Conservation (phyloP, 2,888 invertebrate genomes). For the Diploptera punctata region DNA sequence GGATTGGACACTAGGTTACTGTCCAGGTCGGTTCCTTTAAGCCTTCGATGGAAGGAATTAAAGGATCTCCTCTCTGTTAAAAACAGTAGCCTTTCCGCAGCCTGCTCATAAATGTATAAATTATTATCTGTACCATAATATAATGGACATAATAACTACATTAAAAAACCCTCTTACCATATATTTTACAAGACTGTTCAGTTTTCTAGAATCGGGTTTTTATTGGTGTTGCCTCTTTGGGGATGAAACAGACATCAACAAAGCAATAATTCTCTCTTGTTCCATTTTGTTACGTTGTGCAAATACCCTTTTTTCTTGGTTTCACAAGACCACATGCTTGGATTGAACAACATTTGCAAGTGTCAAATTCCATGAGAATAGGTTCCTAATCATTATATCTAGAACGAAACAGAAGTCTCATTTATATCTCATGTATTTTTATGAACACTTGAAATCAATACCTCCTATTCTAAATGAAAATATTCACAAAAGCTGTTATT, state of each 20-base stretch:
- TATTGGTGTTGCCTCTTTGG: neutral
- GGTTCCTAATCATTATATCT: neutral
- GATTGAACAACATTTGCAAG: neutral
- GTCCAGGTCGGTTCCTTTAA: too few relatives aligned
- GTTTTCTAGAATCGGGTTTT: neutral
- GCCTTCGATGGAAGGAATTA: too few relatives aligned
- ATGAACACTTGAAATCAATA: neutral
- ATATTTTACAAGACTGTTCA: neutral
- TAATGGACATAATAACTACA: neutral
- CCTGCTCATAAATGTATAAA: neutral
- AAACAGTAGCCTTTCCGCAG: neutral
- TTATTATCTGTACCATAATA: neutral
- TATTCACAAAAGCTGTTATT: too few relatives aligned
- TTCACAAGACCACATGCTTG: too few relatives aligned
- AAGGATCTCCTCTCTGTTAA: too few relatives aligned
- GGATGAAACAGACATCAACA: too few relatives aligned
- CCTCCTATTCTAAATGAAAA: too few relatives aligned
- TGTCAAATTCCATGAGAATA: neutral
- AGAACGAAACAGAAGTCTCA: neutral
- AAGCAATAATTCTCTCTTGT: too few relatives aligned
- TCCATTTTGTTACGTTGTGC: too few relatives aligned
- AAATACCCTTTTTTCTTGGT: too few relatives aligned
- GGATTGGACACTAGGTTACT: too few relatives aligned
- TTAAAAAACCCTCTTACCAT: neutral
- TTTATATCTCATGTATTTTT: neutral